Base-by-base conservation (phyloP, 2,888 invertebrate species). In the Corythucha ciliata region DNA sequence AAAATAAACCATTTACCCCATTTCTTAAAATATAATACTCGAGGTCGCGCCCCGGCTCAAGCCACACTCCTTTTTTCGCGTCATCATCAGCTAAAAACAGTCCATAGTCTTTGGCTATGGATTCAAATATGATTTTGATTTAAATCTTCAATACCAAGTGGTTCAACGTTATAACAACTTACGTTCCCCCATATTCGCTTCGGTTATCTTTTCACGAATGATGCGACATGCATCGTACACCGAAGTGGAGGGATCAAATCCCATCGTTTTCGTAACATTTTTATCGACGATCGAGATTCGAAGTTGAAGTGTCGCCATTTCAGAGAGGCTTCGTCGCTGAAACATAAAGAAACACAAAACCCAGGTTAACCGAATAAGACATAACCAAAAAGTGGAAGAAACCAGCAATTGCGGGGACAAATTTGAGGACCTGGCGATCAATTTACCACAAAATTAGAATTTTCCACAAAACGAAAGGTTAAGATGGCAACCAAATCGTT, bases 21-120 rank as follows among this genome's bases (percentile, higher is more conserved):
- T 88, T 92, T 66, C 93, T 77, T 59, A 98, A 78, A 66, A 98
- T 83, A 71, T 98, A 98, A 71, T 97, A 97, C 70, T 96, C 96
- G 60, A 99, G 76, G 63, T 85, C 87, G 57, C 96, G 77, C 14
- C 87, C 90, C 12, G 90, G 83, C 68, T 97, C 97, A 65, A 98
- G 73, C 97, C 97, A 98, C 50, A 97, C 90, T 25, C 94, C 93
- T 65, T 93, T 93, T 70, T 91, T 91, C 63, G 83, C 86, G 69
- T 97, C 96, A 64, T 97, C 96, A 65, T 94, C 96, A 41, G 94
- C 83, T 62, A 97, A 78, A 73, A 97, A 97, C 24, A 98, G 77
- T 2, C 97, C 96, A 73, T 89, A 98, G 69, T 98, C 96, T 74
- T 88, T 88, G 4, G 88, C 92, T 93, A 73, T 55, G 69, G 68